Conservation (phyloP, 2,113 vertebrate genomes). For the Nothocercus julius region DNA sequence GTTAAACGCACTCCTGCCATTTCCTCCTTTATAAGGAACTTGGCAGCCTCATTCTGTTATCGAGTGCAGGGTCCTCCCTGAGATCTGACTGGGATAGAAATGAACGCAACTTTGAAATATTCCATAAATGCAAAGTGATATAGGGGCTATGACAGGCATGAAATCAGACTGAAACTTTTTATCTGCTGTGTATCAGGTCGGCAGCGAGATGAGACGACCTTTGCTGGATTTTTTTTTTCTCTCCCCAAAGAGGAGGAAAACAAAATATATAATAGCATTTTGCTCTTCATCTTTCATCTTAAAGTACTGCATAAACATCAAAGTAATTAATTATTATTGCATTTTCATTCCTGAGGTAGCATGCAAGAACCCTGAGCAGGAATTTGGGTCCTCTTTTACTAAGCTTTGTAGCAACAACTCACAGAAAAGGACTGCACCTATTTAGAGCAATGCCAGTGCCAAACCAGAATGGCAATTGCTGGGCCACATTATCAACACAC, state of each 20-base stretch:
- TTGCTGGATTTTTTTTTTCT: not conserved
- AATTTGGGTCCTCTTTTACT: not conserved
- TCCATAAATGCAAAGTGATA: conserved; percentile 56
- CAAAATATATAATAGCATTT: not conserved
- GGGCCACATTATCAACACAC: not conserved
- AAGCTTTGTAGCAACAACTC: not conserved
- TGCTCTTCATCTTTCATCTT: not conserved
- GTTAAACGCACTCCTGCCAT: conserved; percentile 41
- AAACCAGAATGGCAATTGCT: not conserved
- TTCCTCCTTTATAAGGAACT: conserved; percentile 55
- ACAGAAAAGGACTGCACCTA: not conserved
- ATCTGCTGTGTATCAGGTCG: conserved; percentile 23
- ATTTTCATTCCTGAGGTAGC: not conserved
- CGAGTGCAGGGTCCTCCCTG: conserved; percentile 15
- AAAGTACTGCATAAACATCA: not conserved
- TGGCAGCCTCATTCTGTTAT: conserved; percentile 45
- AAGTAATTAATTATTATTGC: not conserved
- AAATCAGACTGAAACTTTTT: conserved; percentile 65
- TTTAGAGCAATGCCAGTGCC: too few species aligned
- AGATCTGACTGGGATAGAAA: conserved; percentile 42
- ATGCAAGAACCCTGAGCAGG: not conserved
- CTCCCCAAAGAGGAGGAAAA: not conserved
- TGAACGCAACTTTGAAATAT: conserved; percentile 50
- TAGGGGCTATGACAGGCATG: conserved; percentile 32
- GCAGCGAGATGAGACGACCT: not conserved